phyloP scores from a whole-genome alignment of 2,113 vertebrate species.

The Hippocampus comes region DNA sequence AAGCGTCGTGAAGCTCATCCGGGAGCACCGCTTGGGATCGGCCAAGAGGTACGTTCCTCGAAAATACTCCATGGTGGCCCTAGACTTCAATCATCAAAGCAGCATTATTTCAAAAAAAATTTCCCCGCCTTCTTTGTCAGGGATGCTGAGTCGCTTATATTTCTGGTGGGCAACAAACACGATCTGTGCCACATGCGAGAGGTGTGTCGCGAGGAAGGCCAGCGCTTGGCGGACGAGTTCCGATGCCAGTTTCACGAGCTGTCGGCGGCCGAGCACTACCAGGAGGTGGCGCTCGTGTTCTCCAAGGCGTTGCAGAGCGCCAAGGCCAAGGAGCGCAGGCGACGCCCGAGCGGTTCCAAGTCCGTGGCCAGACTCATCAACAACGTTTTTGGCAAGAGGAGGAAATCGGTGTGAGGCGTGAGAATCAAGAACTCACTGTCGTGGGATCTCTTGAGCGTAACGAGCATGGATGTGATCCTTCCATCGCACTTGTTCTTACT shows the following conservation, averaged over 20 bases:
- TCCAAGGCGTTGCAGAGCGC: slow-evolving; percentile 72
- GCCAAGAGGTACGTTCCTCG: slow-evolving; percentile 74
- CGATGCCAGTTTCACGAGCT: slow-evolving; percentile 84
- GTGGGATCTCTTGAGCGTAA: too few species aligned
- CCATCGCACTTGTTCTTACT: too few species aligned
- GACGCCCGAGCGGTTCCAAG: slow-evolving; percentile 81
- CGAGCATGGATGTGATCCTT: too few species aligned
- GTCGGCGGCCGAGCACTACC: slow-evolving; percentile 82
- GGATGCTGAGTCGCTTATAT: slow-evolving; percentile 66
- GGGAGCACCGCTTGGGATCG: slow-evolving; percentile 68
- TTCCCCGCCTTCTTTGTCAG: slow-evolving; percentile 49
- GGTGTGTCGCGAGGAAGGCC: slow-evolving; percentile 80
- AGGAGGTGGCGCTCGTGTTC: slow-evolving; percentile 83
- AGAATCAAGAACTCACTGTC: background rate
- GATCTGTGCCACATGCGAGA: slow-evolving; percentile 84
- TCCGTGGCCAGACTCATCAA: slow-evolving; percentile 86
- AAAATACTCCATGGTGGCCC: background rate
- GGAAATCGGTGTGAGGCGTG: slow-evolving; percentile 79
- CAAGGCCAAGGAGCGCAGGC: slow-evolving; percentile 78
- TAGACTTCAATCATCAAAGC: too few species aligned
- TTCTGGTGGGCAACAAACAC: slow-evolving; percentile 87
- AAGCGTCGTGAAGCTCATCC: slow-evolving; percentile 77
- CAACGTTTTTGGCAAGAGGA: slow-evolving; percentile 84
- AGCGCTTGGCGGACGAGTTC: slow-evolving; percentile 75
- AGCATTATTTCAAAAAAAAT: too few species aligned